Conservation (phyloP, 2,113 vertebrate species). For the Ellobius talpinus region DNA sequence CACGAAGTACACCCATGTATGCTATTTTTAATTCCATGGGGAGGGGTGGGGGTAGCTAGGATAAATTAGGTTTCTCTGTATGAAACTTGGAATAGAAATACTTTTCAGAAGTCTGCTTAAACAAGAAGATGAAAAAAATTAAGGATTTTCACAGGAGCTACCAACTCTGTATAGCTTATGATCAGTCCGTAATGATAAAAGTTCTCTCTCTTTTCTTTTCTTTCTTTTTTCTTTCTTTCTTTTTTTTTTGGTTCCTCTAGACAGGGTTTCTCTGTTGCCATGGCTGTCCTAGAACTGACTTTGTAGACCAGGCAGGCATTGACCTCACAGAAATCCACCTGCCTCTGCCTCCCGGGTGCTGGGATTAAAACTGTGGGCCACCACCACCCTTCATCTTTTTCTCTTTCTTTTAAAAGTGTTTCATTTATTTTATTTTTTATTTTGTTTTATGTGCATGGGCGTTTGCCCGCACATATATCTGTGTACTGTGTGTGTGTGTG, state of each 20-base stretch:
- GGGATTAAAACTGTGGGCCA: background rate
- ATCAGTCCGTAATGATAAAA: background rate
- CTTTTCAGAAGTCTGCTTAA: slow-evolving; percentile 23
- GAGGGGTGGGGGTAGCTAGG: background rate
- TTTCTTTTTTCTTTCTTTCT: background rate
- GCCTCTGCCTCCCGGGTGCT: background rate
- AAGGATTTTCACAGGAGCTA: background rate
- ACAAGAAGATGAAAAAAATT: slow-evolving; percentile 10
- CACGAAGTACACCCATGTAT: slow-evolving; percentile 61
- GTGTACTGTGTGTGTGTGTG: background rate
- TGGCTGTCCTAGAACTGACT: background rate
- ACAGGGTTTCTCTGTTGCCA: background rate
- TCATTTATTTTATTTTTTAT: background rate
- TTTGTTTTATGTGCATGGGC: background rate
- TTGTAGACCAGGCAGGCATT: background rate
- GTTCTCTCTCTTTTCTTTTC: background rate
- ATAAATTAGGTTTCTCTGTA: slow-evolving; percentile 55
- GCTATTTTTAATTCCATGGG: slow-evolving; percentile 67
- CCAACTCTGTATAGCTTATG: background rate
- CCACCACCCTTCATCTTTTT: background rate
- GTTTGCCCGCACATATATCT: background rate
- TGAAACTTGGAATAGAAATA: slow-evolving; percentile 53
- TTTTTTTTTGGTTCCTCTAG: no score
- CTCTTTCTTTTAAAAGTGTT: background rate
- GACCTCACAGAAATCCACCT: background rate